Conservation (phyloP, 2,797 vertebrate genomes). For the Bothrops alternatus region DNA sequence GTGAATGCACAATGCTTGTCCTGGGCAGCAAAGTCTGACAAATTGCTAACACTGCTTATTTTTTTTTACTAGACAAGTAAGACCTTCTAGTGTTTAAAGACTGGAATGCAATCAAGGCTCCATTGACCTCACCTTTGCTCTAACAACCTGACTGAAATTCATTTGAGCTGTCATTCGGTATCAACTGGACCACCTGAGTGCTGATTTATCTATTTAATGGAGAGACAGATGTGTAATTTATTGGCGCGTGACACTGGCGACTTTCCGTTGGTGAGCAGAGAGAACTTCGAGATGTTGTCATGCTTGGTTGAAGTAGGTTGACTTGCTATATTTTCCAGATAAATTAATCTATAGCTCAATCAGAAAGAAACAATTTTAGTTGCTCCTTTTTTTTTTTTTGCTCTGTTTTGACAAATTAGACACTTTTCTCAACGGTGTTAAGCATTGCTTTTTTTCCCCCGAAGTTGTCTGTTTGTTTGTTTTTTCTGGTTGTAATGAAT, state of each 20-base stretch:
- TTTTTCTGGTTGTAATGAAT: not conserved
- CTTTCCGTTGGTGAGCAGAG: constrained; percentile 17
- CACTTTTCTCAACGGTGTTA: not conserved
- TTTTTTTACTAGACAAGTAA: constrained; percentile 45
- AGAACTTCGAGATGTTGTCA: constrained; percentile 3
- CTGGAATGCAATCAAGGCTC: constrained; percentile 56
- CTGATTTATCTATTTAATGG: constrained; percentile 62
- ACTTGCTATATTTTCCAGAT: constrained; percentile 35
- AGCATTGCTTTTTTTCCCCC: not conserved
- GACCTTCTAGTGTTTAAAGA: constrained; percentile 52
- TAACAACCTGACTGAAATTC: constrained; percentile 51
- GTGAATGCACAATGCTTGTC: constrained; percentile 28
- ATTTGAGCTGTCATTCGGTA: constrained; percentile 50
- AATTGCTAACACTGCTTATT: constrained; percentile 60
- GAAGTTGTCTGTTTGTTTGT: not conserved
- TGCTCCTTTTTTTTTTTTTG: not conserved
- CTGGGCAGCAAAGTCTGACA: constrained; percentile 52
- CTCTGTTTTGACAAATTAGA: not conserved
- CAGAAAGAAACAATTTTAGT: constrained; percentile 8
- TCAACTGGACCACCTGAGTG: constrained; percentile 50
- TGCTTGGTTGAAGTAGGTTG: constrained; percentile 19
- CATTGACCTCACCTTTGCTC: constrained; percentile 58
- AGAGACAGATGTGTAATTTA: constrained; percentile 6
- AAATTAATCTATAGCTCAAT: constrained; percentile 39
- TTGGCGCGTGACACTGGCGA: not conserved